Conservation (phyloP, 1,140 invertebrate genomes). For the Hetaerina americana region DNA sequence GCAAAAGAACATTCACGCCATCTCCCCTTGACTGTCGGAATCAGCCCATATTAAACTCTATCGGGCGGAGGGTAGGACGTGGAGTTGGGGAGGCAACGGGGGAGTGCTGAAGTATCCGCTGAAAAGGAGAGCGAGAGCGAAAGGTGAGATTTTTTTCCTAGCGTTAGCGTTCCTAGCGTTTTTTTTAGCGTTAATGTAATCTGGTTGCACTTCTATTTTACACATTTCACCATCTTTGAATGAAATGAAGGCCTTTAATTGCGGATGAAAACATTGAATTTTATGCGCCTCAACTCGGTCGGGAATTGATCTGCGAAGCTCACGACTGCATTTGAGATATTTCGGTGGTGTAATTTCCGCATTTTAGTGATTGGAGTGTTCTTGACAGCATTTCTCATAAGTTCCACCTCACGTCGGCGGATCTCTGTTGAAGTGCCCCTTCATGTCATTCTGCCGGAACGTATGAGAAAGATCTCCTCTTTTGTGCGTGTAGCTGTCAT, state of each 20-base stretch:
- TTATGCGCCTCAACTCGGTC: too few relatives aligned
- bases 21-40: neutral
- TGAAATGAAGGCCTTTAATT: too few relatives aligned
- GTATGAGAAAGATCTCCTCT: too few relatives aligned
- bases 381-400: neutral
- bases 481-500: neutral
- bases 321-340: neutral
- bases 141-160: neutral
- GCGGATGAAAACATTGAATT: too few relatives aligned
- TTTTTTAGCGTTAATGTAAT: too few relatives aligned
- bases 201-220: too few relatives aligned
- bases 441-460: neutral
- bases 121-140: neutral
- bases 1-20: neutral
- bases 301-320: neutral
- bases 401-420: neutral
- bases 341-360: neutral
- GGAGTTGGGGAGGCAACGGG: neutral
- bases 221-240: too few relatives aligned
- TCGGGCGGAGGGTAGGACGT: neutral
- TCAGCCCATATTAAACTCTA: neutral
- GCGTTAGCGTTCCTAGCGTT: neutral
- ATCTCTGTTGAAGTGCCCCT: neutral
- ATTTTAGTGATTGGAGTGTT: neutral
- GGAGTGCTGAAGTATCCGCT: neutral